Evolutionary conservation across 2,113 vertebrate genomes (phyloP), one percentile per base, ranked within the genome.

Genomic region (Nipponia nippon): DNA sequence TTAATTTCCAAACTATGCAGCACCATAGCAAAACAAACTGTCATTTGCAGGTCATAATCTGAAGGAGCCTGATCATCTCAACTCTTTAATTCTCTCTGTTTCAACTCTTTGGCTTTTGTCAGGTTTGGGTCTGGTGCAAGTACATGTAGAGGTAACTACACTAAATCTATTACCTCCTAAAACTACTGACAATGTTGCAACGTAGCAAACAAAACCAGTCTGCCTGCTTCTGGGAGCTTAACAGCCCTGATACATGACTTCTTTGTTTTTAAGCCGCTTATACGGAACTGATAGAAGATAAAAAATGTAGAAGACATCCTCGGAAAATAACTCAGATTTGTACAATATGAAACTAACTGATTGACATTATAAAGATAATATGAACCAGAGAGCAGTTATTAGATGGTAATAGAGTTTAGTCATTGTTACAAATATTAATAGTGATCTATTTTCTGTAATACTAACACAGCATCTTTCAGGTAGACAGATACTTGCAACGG

Each of bases 141-240:
- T 78, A 16, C 27, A 11, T 3, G 34, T 42, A n/a, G 63, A 65
- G 40, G 53, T 80, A 91, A 32, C 67, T 61, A 32, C 34, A 19
- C 52, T 65, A 40, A 72, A 91, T 72, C 69, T 76, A 1, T 91
- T 81, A 44, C 52, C 70, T 72, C 27, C 81, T 87, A 8, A 87
- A 93, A 50, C 59, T 87, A 73, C 42, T 46, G 63, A 16, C 63
- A 69, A 4, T 36, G 55, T 87, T 81, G 69, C 80, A 71, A 92
- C 92, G 77, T 69, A 89, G 42, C 91, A 55, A 71, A 82, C 91
- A 94, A 91, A 94, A 85, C 36, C 93, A 47, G 66, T 85, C 61
- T 89, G 73, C 47, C 19, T 2, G 2, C 81, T 92, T 82, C 52
- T 72, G 56, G 63, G 66, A 80, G 53, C 18, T 65, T 40, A 72